These are phyloP conservation scores for Phasianus colchicus DNA, from an alignment of 2,113 vertebrate species.

Conservation along the genomic window DNA sequence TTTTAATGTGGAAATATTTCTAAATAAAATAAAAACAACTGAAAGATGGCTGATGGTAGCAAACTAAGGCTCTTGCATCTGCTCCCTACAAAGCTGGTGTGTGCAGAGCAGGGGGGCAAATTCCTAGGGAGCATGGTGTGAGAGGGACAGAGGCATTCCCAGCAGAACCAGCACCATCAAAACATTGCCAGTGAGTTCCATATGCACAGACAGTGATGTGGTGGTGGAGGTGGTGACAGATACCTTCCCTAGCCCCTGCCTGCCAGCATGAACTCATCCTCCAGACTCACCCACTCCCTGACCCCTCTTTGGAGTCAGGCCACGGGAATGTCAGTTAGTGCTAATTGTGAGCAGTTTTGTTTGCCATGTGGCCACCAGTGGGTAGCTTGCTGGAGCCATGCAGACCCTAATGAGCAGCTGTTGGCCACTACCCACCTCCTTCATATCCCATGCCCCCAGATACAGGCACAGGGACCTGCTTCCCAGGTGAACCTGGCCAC, in stretches of 20 bases:
- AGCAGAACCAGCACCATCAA: not conserved
- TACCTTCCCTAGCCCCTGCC: accelerated
- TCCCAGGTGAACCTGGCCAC: not conserved
- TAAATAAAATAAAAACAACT: conserved; percentile 62
- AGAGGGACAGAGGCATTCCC: not conserved
- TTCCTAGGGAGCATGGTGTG: not conserved
- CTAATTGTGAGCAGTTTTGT: conserved; percentile 33
- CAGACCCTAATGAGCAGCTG: conserved; percentile 66
- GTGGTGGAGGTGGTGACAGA: not conserved
- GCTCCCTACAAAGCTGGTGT: not conserved
- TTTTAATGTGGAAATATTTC: conserved; percentile 70
- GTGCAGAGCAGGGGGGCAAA: not conserved
- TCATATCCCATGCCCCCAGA: not conserved
- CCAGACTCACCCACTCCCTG: not conserved
- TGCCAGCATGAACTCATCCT: not conserved
- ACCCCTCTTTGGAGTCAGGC: not conserved
- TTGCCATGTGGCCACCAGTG: conserved; percentile 63
- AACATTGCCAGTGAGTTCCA: not conserved
- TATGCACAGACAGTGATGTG: accelerated
- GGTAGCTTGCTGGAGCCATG: conserved; percentile 5
- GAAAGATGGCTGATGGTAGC: not conserved
- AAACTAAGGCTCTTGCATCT: conserved; percentile 6
- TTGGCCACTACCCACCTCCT: not conserved
- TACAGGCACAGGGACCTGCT: accelerated
- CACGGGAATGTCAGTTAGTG: conserved; percentile 65